Evolutionary conservation across 37 sponge, comb jelly and placozoan species (phyloP).

Genomic region (Geodia barretti): DNA sequence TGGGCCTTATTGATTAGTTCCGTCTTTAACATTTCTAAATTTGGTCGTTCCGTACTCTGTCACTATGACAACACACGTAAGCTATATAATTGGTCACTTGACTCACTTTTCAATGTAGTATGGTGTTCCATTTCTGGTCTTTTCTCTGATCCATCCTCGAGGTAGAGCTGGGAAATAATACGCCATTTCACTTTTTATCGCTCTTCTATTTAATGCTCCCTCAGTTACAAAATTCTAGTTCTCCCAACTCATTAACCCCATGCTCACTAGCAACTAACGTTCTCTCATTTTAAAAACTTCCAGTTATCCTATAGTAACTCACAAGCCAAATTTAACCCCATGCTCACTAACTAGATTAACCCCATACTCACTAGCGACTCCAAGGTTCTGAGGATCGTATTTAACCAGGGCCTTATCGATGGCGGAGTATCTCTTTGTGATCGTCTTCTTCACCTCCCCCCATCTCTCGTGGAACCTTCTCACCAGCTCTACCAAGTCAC

Average conservation of each 20-base stretch:
- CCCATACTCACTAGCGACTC: conserved; percentile 13
- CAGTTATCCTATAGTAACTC: too few species aligned
- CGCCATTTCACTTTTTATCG: too few species aligned
- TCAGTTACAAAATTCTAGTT: too few species aligned
- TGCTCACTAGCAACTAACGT: too few species aligned
- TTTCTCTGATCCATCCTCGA: conserved; percentile 56
- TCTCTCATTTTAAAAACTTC: background rate
- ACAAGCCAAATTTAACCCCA: background rate
- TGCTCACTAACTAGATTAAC: background rate
- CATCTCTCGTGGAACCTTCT: conserved; percentile 53
- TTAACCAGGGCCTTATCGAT: conserved; percentile 39
- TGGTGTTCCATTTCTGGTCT: conserved; percentile 33
- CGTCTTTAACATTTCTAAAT: too few species aligned
- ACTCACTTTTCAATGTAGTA: conserved; percentile 29
- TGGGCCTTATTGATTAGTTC: too few species aligned
- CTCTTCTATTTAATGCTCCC: too few species aligned
- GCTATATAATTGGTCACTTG: too few species aligned
- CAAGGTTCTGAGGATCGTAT: conserved; percentile 20
- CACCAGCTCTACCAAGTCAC: conserved; percentile 49
- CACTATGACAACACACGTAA: too few species aligned
- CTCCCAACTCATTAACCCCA: too few species aligned
- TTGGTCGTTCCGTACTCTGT: too few species aligned
- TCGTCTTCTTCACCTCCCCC: conserved; percentile 33
- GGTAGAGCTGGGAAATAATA: conserved; percentile 71
- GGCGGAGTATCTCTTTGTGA: background rate